Evolutionary conservation across 2,797 vertebrate species (phyloP).

Genomic region (Crenuchus spilurus): DNA sequence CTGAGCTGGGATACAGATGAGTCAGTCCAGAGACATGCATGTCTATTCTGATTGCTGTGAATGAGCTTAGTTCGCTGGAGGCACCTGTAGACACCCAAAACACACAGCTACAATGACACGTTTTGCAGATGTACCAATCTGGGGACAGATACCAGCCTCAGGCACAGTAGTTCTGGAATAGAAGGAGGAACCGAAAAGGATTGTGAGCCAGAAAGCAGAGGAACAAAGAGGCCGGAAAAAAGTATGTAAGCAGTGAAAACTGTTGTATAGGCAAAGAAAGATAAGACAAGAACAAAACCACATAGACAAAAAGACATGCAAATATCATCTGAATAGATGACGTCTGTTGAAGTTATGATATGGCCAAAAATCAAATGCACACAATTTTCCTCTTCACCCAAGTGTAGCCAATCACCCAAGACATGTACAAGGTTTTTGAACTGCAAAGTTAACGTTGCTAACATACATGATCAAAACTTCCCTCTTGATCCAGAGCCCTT

Average conservation of each 20-base stretch:
- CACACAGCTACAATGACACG: constrained; percentile 69
- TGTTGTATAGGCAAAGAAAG: not conserved
- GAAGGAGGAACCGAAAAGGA: constrained; percentile 45
- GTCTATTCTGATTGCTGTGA: constrained; percentile 63
- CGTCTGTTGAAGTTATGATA: constrained; percentile 47
- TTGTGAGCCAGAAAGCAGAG: constrained; percentile 8
- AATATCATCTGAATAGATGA: constrained; percentile 13
- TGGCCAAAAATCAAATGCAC: too few species aligned
- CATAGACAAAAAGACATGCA: constrained; percentile 34
- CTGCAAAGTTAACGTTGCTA: too few species aligned
- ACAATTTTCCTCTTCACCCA: too few species aligned
- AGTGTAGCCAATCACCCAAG: too few species aligned
- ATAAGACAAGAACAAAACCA: not conserved
- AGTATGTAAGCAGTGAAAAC: not conserved
- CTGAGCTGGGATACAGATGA: constrained; percentile 62
- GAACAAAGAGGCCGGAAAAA: constrained; percentile 10
- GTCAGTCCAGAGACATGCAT: constrained; percentile 72
- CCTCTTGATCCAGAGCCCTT: too few species aligned
- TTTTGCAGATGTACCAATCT: constrained; percentile 72
- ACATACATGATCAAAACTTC: too few species aligned
- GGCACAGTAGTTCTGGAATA: constrained; percentile 53
- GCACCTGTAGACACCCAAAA: constrained; percentile 67
- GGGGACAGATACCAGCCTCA: constrained; percentile 66
- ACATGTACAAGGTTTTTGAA: too few species aligned
- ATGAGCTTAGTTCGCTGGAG: constrained; percentile 65